A percentile compares a stretch with the other conserved stretches of the same genome.
Evolutionary conservation across 2,113 vertebrate genomes (phyloP).

Genomic region (Bostrychus sinensis): DNA sequence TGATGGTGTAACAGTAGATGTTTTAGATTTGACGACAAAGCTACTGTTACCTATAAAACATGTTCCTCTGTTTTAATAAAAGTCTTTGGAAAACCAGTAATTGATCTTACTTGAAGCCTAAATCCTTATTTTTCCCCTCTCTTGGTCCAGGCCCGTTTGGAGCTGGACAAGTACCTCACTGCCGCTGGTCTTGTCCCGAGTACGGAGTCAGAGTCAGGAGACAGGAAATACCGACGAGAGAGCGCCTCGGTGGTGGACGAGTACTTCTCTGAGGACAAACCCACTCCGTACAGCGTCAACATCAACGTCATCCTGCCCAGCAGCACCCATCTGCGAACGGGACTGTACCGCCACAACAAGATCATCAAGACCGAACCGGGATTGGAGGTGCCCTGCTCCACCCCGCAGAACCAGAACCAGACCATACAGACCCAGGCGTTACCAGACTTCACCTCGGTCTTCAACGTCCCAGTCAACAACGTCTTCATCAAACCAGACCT

Average conservation of each 20-base stretch:
- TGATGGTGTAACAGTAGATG: too few species aligned
- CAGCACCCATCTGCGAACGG: slow-evolving; percentile 87
- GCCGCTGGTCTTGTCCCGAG: slow-evolving; percentile 49
- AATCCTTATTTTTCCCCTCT: too few species aligned
- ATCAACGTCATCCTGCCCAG: slow-evolving; percentile 90
- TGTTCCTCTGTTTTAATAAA: too few species aligned
- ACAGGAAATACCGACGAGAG: slow-evolving; percentile 88
- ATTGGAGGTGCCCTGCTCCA: slow-evolving; percentile 75
- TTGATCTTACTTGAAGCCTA: too few species aligned
- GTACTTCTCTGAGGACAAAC: slow-evolving; percentile 88
- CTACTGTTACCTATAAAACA: too few species aligned
- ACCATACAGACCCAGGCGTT: slow-evolving; percentile 88
- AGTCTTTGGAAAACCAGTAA: too few species aligned
- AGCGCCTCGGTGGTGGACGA: slow-evolving; percentile 91
- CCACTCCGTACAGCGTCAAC: slow-evolving; percentile 87
- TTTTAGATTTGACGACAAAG: too few species aligned
- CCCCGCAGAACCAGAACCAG: slow-evolving; percentile 77
- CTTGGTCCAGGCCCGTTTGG: slow-evolving; percentile 74
- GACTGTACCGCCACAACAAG: slow-evolving; percentile 83
- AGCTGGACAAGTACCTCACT: slow-evolving; percentile 89
- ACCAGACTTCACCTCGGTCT: slow-evolving; percentile 92
- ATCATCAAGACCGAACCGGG: slow-evolving; percentile 87
- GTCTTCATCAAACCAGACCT: slow-evolving; percentile 89
- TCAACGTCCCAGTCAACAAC: slow-evolving; percentile 86
- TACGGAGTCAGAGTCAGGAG: slow-evolving; percentile 27